These are phyloP conservation scores for Rhingia campestris DNA, from an alignment of 2,888 invertebrate genomes.

Conservation along the genomic window DNA sequence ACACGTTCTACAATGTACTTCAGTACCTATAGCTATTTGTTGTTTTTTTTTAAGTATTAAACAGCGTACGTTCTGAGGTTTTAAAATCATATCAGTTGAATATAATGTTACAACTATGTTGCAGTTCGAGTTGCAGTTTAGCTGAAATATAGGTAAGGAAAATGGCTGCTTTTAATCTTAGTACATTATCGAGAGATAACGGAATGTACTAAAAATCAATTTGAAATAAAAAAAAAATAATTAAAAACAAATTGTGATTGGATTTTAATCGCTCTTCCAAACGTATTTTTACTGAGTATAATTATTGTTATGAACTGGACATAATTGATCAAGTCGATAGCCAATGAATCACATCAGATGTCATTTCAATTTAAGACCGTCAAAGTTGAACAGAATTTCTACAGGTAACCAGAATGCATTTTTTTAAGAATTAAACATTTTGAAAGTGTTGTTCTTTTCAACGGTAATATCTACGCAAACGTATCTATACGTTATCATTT, in stretches of 20 bases:
- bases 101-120: no score
- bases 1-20: no score
- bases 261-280: slow-evolving; percentile 19
- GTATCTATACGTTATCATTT: no score
- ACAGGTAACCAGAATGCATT: neutral
- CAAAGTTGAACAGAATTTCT: neutral
- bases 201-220: slow-evolving; percentile 9
- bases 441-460: neutral
- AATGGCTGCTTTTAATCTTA: slow-evolving; percentile 1
- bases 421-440: neutral
- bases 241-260: slow-evolving; percentile 14
- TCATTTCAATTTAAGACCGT: neutral
- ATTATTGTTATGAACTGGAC: no score
- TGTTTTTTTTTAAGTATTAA: no score
- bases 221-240: slow-evolving; percentile 1
- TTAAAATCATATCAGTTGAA: no score
- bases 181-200: slow-evolving; percentile 21
- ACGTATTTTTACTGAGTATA: neutral
- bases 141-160: no score
- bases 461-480: no score
- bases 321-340: neutral
- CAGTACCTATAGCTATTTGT: no score
- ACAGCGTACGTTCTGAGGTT: no score
- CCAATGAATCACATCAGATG: neutral
- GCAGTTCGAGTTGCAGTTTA: no score